Conservation (phyloP, 2,113 vertebrate genomes). For the Blennius ocellaris region DNA sequence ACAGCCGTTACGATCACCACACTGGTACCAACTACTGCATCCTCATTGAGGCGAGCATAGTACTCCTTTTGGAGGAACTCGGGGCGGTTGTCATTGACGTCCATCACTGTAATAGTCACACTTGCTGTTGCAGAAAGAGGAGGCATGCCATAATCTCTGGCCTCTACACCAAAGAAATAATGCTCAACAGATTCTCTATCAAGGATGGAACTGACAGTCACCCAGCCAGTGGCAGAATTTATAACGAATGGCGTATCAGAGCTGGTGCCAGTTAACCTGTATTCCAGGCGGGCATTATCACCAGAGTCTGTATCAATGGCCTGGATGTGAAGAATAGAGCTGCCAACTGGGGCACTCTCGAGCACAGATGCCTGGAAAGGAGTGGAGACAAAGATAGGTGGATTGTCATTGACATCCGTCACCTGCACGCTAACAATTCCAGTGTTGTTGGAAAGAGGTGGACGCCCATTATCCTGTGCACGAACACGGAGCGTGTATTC, state of each 20-base stretch:
- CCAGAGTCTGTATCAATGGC: slow-evolving; percentile 94
- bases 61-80: slow-evolving; percentile 97
- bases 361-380: slow-evolving; percentile 96
- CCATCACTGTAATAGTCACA: slow-evolving; percentile 95
- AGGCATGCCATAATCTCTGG: slow-evolving; percentile 92
- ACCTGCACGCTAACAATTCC: slow-evolving; percentile 96
- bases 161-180: slow-evolving; percentile 96
- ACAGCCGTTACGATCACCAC: slow-evolving; percentile 93
- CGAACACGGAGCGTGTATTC: slow-evolving; percentile 94
- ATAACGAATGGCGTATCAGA: slow-evolving; percentile 93
- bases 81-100: slow-evolving; percentile 96
- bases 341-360: slow-evolving; percentile 94
- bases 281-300: slow-evolving; percentile 94
- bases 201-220: slow-evolving; percentile 92
- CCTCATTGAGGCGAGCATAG: slow-evolving; percentile 94
- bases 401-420: slow-evolving; percentile 96
- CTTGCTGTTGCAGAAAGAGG: slow-evolving; percentile 95
- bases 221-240: slow-evolving; percentile 96
- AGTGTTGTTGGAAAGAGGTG: slow-evolving; percentile 96
- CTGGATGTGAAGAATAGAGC: slow-evolving; percentile 97
- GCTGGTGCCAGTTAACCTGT: slow-evolving; percentile 89
- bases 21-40: slow-evolving; percentile 92
- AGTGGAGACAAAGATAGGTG: slow-evolving; percentile 97
- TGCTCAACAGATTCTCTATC: slow-evolving; percentile 96
- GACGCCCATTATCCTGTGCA: slow-evolving; percentile 94